Base-by-base conservation (phyloP, 2,113 vertebrate genomes). In the Atrichornis clamosus region DNA sequence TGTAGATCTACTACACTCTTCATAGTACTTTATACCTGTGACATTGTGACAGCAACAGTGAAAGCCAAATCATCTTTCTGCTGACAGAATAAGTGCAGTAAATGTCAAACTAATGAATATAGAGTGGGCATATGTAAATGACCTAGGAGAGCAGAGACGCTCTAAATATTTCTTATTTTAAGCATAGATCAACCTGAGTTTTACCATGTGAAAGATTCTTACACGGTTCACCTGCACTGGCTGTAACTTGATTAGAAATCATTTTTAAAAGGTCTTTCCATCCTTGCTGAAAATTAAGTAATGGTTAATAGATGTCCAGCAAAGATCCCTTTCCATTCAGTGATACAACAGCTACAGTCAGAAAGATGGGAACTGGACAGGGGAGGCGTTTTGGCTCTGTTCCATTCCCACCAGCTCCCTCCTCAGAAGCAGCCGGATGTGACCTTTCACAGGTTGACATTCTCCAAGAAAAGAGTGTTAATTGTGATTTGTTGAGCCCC, bases 81-180 rank as follows among this genome's bases (percentile, higher is more conserved):
- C 72, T 92, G 90, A 88, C 83, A 93, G 95, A 86, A 67, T 62
- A 90, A 86, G 52, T 92, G 50, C 52, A 93, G 79, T 85, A 62
- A 90, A 85, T 85, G 78, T 96, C 88, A 92, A 94, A 84, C 30
- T 90, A 93, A 88, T 74, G 50, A 89, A 90, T 74, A 79, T 21
- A 58, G 82, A 97, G 79, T 86, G 72, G 55, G 67, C 32, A 94
- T 77, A 94, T 93, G 68, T 83, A 95, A 95, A 95, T 62, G 21
- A 46, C 35, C 56, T 32, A 56, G 82, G 35, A 84, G 39, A 88
- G 59, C 24, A 78, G 59, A 87, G 37, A n/a, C 4, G 6, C 88
- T 90, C 73, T 70, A 60, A 64, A 60, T 22, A 14, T 75, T 92
- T 69, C 46, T 90, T 33, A 27, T 86, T 88, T 80, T 65, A 67